Evolutionary conservation across 2,888 invertebrate species (phyloP).

Genomic region (Nemapogon koenigi): DNA sequence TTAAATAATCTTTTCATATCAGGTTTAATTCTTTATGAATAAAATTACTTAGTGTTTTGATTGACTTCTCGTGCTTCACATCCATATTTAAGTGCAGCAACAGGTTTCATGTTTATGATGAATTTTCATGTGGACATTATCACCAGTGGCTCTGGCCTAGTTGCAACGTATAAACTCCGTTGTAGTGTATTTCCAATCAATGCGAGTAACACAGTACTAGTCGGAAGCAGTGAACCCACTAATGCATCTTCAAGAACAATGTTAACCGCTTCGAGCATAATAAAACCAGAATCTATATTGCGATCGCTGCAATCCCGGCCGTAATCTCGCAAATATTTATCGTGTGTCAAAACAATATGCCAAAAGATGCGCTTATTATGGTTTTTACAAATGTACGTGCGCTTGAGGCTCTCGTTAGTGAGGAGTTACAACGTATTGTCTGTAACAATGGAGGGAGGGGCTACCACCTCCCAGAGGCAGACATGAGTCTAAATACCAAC

Average conservation of each 20-base stretch:
- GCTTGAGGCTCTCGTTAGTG: slow-evolving; percentile 56
- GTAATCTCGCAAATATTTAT: slow-evolving; percentile 57
- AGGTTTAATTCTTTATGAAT: too few species aligned
- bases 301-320: slow-evolving; percentile 39
- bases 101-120: too few species aligned
- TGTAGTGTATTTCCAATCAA: too few species aligned
- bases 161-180: too few species aligned
- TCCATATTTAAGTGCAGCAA: too few species aligned
- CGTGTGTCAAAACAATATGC: slow-evolving; percentile 61
- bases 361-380: slow-evolving; percentile 58
- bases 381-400: slow-evolving; percentile 47
- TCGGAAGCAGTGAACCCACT: slow-evolving; percentile 5
- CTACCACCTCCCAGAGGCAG: slow-evolving; percentile 10
- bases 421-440: slow-evolving; percentile 57
- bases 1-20: too few species aligned
- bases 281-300: slow-evolving; percentile 6
- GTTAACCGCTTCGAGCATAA: slow-evolving; percentile 1
- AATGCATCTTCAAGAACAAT: too few species aligned
- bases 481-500: slow-evolving; percentile 5
- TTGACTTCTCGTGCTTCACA: too few species aligned
- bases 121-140: too few species aligned
- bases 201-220: slow-evolving; percentile 6
- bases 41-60: too few species aligned
- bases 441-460: slow-evolving; percentile 53
- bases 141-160: too few species aligned